phyloP scores from a whole-genome alignment of 2,113 vertebrate species.

The Sakesphorus luctuosus region DNA sequence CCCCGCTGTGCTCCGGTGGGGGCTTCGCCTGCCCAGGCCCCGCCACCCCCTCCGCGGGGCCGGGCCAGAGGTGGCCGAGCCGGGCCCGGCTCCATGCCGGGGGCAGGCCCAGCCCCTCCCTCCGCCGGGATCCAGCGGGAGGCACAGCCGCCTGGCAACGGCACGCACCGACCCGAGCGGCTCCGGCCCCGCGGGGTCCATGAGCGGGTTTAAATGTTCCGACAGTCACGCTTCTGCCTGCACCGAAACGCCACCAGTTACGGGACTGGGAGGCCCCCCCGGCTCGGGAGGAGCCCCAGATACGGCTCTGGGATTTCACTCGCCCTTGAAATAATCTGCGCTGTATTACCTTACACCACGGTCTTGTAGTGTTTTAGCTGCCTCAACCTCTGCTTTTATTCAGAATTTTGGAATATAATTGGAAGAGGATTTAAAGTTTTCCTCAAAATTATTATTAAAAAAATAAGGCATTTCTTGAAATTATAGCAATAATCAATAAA shows the following conservation, averaged over 20 bases:
- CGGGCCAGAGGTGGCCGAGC: too few relatives aligned
- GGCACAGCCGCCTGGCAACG: background rate
- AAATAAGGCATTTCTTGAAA: background rate
- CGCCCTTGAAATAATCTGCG: background rate
- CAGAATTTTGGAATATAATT: background rate
- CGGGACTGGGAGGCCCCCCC: background rate
- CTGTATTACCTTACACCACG: fast-evolving
- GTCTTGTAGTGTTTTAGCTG: background rate
- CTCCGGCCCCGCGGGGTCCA: too few relatives aligned
- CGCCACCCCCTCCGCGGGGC: too few relatives aligned
- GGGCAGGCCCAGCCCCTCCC: background rate
- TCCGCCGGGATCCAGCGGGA: background rate
- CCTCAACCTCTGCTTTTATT: background rate
- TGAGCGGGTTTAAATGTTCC: background rate
- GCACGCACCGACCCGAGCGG: background rate
- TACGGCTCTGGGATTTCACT: background rate
- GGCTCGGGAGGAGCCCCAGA: background rate
- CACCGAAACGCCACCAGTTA: background rate
- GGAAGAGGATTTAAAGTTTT: background rate
- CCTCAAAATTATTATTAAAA: background rate
- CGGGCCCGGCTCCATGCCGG: background rate
- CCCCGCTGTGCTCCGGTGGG: too few relatives aligned
- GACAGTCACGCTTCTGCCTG: fast-evolving
- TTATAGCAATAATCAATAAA: background rate
- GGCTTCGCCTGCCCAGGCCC: too few relatives aligned